Conservation (phyloP, 2,888 invertebrate species). For the Caenorhabditis sp. region DNA sequence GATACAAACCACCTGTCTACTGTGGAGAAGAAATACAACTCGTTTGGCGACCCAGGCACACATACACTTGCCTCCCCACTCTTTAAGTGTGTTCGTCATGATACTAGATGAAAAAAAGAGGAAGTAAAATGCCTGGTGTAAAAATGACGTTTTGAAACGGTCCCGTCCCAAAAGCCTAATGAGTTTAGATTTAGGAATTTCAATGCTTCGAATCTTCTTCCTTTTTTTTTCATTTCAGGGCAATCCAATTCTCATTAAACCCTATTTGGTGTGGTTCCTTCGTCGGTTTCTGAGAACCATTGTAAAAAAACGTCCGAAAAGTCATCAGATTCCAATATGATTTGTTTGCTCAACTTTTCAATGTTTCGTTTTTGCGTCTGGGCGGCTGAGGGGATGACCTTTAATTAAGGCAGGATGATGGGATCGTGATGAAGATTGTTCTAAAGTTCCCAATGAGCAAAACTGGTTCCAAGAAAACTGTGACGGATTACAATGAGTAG, state of each 20-base stretch:
- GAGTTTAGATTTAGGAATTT: neutral
- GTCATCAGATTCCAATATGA: neutral
- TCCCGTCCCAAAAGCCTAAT: neutral
- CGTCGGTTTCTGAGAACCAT: conserved; percentile 7
- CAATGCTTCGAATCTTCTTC: neutral
- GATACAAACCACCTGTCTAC: neutral
- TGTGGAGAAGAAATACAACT: neutral
- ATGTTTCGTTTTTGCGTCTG: conserved; percentile 23
- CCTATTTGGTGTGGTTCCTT: neutral
- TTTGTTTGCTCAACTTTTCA: neutral
- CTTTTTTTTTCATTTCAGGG: neutral
- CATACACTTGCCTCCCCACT: neutral
- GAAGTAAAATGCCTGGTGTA: no score
- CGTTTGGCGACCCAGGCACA: neutral
- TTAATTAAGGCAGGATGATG: conserved; percentile 6
- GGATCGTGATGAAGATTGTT: neutral
- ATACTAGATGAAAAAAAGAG: neutral
- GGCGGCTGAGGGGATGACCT: conserved; percentile 7
- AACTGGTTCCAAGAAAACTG: conserved; percentile 3
- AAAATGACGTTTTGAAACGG: neutral
- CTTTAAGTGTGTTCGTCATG: neutral
- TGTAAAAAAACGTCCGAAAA: conserved; percentile 20
- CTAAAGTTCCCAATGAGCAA: neutral
- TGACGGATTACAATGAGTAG: neutral
- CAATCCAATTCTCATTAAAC: conserved; percentile 43